Evolutionary conservation across 2,888 invertebrate species (phyloP).

Genomic region (Hoplodrina ambigua): DNA sequence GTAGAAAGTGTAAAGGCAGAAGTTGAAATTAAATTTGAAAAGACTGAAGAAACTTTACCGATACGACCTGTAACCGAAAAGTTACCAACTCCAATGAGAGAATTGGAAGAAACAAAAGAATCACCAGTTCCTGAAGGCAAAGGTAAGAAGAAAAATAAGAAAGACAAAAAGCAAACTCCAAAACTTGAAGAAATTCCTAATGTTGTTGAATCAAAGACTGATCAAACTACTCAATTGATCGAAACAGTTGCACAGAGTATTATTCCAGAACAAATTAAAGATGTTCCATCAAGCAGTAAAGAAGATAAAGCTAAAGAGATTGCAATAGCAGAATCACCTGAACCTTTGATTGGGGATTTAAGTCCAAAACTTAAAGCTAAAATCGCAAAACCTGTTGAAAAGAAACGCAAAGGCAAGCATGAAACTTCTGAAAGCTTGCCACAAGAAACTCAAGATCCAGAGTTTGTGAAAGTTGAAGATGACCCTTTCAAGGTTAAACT

Average conservation of each 20-base stretch:
- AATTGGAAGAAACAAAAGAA: slow-evolving; percentile 34
- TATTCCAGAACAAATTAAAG: slow-evolving; percentile 1
- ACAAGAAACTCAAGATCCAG: slow-evolving; percentile 26
- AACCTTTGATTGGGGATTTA: slow-evolving; percentile 47
- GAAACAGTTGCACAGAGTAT: background rate
- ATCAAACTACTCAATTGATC: slow-evolving; percentile 11
- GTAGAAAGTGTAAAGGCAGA: slow-evolving; percentile 23
- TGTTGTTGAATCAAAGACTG: slow-evolving; percentile 16
- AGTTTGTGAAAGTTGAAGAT: slow-evolving; percentile 20
- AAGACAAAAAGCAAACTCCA: slow-evolving; percentile 64
- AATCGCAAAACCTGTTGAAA: slow-evolving; percentile 83
- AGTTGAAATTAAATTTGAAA: slow-evolving; percentile 25
- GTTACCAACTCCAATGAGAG: slow-evolving; percentile 2
- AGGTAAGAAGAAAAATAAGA: slow-evolving; percentile 69
- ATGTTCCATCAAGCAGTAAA: slow-evolving; percentile 9
- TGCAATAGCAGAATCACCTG: slow-evolving; percentile 11
- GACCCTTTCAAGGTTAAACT: slow-evolving; percentile 10
- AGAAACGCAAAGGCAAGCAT: slow-evolving; percentile 74
- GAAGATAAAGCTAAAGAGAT: slow-evolving; percentile 31
- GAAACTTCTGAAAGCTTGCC: slow-evolving; percentile 37
- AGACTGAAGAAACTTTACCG: slow-evolving; percentile 8
- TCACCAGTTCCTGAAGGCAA: slow-evolving; percentile 46
- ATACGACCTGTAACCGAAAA: slow-evolving; percentile 31
- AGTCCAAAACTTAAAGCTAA: slow-evolving; percentile 76
- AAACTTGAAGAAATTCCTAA: slow-evolving; percentile 45